phyloP scores from a whole-genome alignment of 2,888 invertebrate genomes.

The Spodoptera picta region DNA sequence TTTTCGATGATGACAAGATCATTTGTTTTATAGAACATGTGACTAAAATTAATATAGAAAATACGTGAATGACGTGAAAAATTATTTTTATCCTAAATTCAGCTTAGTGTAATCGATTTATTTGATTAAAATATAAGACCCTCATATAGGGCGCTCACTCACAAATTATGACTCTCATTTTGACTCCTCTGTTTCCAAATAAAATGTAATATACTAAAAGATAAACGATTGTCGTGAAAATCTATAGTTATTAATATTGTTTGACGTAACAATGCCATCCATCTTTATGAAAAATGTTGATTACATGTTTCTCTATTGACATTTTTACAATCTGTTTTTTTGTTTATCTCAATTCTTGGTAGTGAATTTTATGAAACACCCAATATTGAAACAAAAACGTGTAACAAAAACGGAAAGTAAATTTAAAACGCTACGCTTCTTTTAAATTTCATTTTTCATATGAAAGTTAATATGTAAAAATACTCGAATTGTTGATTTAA shows the following conservation, averaged over 20 bases:
- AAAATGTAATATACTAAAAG: constrained; percentile 39
- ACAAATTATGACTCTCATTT: constrained; percentile 47
- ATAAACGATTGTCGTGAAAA: constrained; percentile 42
- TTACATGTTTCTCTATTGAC: constrained; percentile 17
- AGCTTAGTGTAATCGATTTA: not conserved
- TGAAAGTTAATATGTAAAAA: no score
- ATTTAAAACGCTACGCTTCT: no score
- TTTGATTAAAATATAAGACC: constrained; percentile 9
- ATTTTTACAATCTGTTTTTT: no score
- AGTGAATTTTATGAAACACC: no score
- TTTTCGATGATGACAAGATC: not conserved
- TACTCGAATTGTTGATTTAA: no score
- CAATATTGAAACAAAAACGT: no score
- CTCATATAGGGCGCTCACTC: constrained; percentile 14
- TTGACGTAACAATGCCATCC: constrained; percentile 20
- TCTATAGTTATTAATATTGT: constrained; percentile 44
- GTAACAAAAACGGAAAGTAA: no score
- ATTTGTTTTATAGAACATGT: not conserved
- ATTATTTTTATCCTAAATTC: not conserved
- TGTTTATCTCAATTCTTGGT: no score
- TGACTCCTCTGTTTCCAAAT: constrained; percentile 31
- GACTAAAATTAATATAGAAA: no score
- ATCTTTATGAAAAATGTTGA: constrained; percentile 36
- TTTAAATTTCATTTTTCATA: no score
- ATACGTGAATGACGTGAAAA: no score